Conservation (phyloP, 23 tunicate genomes). For the Clavelina lepadiformis region DNA sequence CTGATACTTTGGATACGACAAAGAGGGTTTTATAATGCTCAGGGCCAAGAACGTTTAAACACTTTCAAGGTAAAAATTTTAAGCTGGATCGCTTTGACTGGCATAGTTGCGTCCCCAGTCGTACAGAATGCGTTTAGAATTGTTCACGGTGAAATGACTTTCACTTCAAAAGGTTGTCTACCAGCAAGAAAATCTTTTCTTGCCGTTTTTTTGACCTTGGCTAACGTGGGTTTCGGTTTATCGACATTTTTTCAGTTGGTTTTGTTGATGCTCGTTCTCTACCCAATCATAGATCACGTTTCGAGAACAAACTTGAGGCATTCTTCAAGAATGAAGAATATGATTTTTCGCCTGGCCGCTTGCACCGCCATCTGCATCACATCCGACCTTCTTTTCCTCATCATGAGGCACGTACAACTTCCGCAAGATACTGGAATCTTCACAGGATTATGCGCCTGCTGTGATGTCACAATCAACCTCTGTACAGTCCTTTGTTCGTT, state of each 20-base stretch:
- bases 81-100: no score
- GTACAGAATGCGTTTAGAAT: no score
- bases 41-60: not conserved
- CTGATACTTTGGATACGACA: constrained; percentile 16
- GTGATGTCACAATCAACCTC: not conserved
- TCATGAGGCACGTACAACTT: constrained; percentile 4
- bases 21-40: not conserved
- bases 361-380: constrained; percentile 7
- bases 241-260: not conserved
- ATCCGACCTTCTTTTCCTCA: constrained; percentile 1
- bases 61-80: no score
- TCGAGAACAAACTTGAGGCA: constrained; percentile 1
- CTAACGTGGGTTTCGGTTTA: not conserved
- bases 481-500: constrained; percentile 4
- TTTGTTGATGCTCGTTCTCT: constrained; percentile 3
- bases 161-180: constrained; percentile 1
- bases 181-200: not conserved
- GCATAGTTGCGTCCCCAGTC: no score
- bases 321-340: not conserved
- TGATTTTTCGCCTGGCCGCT: constrained; percentile 5
- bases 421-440: not conserved
- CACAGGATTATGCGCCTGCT: constrained; percentile 2
- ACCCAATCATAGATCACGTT: constrained; percentile 1
- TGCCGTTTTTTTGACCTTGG: not conserved
- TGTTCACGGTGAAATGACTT: no score